Evolutionary conservation across 2,797 vertebrate species (phyloP).

Genomic region (Salarias fasciatus): DNA sequence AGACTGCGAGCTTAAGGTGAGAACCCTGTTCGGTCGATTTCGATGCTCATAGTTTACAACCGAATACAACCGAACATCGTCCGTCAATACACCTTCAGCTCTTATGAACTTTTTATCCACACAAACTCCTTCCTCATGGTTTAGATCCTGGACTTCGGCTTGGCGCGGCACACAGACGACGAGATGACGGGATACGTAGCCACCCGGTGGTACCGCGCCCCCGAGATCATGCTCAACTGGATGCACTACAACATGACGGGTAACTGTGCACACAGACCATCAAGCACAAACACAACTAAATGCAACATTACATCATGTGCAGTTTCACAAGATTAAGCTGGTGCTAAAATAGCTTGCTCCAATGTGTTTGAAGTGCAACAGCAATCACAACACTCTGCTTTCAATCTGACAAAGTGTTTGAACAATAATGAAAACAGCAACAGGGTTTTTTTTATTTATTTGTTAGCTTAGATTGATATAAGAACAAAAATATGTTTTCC

Average conservation of each 20-base stretch:
- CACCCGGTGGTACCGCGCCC: conserved; percentile 96
- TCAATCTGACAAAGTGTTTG: background rate
- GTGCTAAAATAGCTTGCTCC: conserved; percentile 9
- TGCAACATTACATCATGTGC: background rate
- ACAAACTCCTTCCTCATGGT: background rate
- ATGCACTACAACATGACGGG: conserved; percentile 99
- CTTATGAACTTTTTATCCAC: background rate
- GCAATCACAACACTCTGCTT: background rate
- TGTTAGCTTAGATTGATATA: background rate
- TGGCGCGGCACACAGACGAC: conserved; percentile 96
- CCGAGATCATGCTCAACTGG: conserved; percentile 99
- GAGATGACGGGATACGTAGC: conserved; percentile 99
- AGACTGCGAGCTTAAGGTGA: conserved; percentile 97
- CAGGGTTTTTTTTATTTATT: background rate
- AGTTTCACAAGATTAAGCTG: conserved; percentile 11
- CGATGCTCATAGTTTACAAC: background rate
- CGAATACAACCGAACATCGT: background rate
- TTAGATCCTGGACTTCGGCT: conserved; percentile 97
- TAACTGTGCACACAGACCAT: conserved; percentile 49
- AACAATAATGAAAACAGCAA: background rate
- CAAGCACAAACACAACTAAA: background rate
- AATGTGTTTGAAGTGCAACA: background rate
- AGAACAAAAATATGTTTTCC: background rate
- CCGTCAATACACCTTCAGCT: background rate
- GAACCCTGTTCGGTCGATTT: background rate